phyloP scores from a whole-genome alignment of 92 coral and sea anemone species.

The Heteractis magnifica region DNA sequence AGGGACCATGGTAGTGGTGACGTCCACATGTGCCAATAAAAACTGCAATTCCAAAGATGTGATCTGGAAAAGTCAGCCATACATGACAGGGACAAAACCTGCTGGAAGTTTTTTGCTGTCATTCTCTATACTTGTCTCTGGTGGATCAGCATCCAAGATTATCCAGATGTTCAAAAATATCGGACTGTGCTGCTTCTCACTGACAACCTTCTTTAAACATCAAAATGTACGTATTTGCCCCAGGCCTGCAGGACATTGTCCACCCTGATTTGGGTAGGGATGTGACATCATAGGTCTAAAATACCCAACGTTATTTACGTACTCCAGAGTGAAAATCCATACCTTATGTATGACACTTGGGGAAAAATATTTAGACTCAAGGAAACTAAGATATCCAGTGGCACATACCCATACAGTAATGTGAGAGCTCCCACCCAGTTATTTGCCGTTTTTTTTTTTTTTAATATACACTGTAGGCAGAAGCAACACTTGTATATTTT shows the following conservation, averaged over 20 bases:
- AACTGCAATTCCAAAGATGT: no score
- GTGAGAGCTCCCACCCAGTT: no score
- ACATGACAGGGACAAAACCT: conserved; percentile 58
- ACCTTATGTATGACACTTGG: no score
- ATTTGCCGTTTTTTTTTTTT: no score
- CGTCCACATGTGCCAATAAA: neutral
- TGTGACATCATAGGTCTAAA: no score
- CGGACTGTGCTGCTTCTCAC: conserved; percentile 50
- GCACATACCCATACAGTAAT: neutral
- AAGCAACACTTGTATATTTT: no score
- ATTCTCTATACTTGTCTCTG: conserved; percentile 55
- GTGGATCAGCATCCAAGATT: conserved; percentile 51
- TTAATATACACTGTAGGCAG: no score
- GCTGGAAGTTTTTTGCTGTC: conserved; percentile 65
- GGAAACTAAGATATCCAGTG: no score
- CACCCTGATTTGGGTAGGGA: no score
- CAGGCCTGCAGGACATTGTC: neutral
- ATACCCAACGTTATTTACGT: no score
- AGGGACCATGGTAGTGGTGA: neutral
- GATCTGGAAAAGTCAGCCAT: conserved; percentile 60
- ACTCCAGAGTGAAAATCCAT: neutral
- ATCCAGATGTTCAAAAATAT: conserved; percentile 51
- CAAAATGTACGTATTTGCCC: conserved; percentile 44
- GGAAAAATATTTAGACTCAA: no score
- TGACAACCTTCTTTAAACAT: conserved; percentile 45